phyloP scores from a whole-genome alignment of 1,140 invertebrate species.

The Pogonomyrmex californicus region DNA sequence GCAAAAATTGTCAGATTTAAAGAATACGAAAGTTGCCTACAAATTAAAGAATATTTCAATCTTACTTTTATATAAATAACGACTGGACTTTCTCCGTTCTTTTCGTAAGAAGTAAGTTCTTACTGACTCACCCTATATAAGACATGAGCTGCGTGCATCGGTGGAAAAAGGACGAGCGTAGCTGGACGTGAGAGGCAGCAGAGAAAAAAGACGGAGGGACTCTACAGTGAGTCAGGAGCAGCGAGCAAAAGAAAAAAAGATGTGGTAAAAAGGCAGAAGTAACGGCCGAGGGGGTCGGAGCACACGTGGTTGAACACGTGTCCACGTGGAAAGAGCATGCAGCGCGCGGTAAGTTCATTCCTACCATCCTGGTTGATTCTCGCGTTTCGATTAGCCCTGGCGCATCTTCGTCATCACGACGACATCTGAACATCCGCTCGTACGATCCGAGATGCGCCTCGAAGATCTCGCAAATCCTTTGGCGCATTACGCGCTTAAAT shows the following conservation, averaged over 20 bases:
- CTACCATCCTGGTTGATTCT: conserved; percentile 62
- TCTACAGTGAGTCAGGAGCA: conserved; percentile 75
- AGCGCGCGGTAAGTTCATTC: background rate
- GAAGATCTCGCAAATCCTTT: background rate
- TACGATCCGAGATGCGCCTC: background rate
- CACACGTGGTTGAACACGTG: conserved; percentile 85
- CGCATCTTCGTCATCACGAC: conserved; percentile 39
- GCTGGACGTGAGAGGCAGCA: conserved; percentile 60
- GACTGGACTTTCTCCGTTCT: background rate
- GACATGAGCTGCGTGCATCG: conserved; percentile 27
- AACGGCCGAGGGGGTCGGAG: conserved; percentile 68
- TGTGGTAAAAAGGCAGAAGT: conserved; percentile 65
- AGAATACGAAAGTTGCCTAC: background rate
- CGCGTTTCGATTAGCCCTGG: conserved; percentile 61
- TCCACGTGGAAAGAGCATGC: conserved; percentile 63
- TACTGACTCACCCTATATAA: conserved; percentile 30
- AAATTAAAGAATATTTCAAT: background rate
- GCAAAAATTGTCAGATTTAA: background rate
- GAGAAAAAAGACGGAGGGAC: conserved; percentile 72
- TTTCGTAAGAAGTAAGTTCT: background rate
- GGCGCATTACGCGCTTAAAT: conserved; percentile 21
- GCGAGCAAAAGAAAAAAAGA: conserved; percentile 42
- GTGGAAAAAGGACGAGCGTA: conserved; percentile 56
- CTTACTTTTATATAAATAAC: background rate
- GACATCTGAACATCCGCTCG: conserved; percentile 1